Evolutionary conservation across 2,888 invertebrate species (phyloP), one percentile per base, ranked within the genome.

Genomic region (Aproaerema taeniolella): DNA sequence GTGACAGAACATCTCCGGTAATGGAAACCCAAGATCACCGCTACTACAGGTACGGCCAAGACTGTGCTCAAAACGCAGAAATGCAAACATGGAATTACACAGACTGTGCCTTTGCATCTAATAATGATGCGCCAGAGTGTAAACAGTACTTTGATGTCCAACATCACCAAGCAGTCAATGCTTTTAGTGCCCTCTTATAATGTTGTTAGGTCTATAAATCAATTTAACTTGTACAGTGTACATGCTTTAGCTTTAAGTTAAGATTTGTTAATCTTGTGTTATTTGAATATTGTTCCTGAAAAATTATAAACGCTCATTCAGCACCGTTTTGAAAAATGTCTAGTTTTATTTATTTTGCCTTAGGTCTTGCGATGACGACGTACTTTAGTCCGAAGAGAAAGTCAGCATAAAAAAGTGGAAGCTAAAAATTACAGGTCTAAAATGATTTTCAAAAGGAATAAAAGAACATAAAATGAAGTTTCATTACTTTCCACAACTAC

Each of bases 91-190:
- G 85, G 85, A 74, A 66, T 49, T 81, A 77, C 47, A 53, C 74
- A 0, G 83, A 83, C 42, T 85, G 81, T 46, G 74, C 76, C 2
- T 83, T 76, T 49, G 59, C 67, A 1, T 43, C 67, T 6, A 20
- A 4, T n/a, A 75, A 66, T 37, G 73, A 78, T 17, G 55, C 56
- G 39, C 48, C 71, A 0, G 72, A 76, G 31, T 76, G 77, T 46
- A 80, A 79, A 42, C 75, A 80, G 38, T 80, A 79, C 47, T 81
- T 74, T 31, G 78, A 81, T 32, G 67, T 53, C 1, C 79, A 75
- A 38, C 67, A 75, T 20, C 66, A 78, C 30, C 79, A 77, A 47
- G 50, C 67, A 1, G 66, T 73, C 2, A 78, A 79, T 46, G 59
- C 75, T 7, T 83, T 80, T 47, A 73, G 67, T 52, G 56, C 68